Base-by-base conservation (phyloP, 30 jellyfish, hydroid and myxozoan species). In the Turritopsis rubra region DNA sequence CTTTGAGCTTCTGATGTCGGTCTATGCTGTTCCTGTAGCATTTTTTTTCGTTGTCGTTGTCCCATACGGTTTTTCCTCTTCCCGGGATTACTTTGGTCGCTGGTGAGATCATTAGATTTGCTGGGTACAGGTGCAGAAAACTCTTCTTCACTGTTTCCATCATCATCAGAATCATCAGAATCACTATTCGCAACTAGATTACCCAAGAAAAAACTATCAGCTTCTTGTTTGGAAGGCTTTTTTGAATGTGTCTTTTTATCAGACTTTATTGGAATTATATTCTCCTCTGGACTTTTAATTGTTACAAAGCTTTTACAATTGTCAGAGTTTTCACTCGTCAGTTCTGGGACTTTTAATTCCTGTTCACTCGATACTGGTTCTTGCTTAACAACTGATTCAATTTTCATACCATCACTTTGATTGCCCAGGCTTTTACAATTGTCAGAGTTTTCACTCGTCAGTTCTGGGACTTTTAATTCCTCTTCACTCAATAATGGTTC, bases 61-160 rank as follows among this genome's bases (percentile, higher is more conserved):
- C 87, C 87, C 87, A 80, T 80, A 19, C 87, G 87, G 54, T 80
- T 80, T n/a, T 53, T 65, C 81, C 52, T 41, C 8, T 1, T 16
- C 18, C 30, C 60, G 9, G 7, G 0, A 52, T 5, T 29, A 52
- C 17, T 29, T 74, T 26, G 73, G 23, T 18, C 16, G 0, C 0
- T 21, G 23, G 29, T 21, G 8, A 4, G 21, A 41, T 3, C 60
- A 41, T 41, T 41, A 41, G 9, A 41, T 41, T 41, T 5, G 60
- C 60, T 41, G 8, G 27, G 18, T 23, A 80, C 82, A 31, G 84
- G 87, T 80, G 83, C 84, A 80, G 79, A 28, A 60, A 52, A 25
- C n/a, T 53, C 78, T 27, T 80, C 81, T 21, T 80, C 87, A 17
- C 30, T 27, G 28, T 23, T 22, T 27, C 19, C 77, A 27, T 27